Evolutionary conservation across 1,140 invertebrate species (phyloP), one percentile per base, ranked within the genome.

Genomic region (Penaeus japonicus): DNA sequence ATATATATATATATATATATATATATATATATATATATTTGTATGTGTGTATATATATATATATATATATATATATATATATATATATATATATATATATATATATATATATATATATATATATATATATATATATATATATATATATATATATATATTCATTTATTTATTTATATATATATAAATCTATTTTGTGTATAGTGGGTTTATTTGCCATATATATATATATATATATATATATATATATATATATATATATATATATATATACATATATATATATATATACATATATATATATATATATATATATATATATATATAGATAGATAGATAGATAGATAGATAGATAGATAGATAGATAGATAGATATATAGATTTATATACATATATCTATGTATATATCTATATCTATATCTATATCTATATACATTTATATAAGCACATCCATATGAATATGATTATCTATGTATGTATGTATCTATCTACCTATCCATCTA

Each of bases 201-300:
- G n/a, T n/a, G n/a, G n/a, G n/a, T n/a, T n/a, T n/a, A n/a, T n/a
- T n/a, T n/a, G n/a, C n/a, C n/a, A 24, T 70, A 24, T 70, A 24
- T 70, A 3, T 70, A 24, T 70, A 3, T 70, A 24, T 70, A 3
- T 70, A 3, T 70, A 24, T 70, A 24, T 70, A 24, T 70, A 24
- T 70, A 70, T 70, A 70, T 70, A 70, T 70, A 70, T 70, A 70
- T 73, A 73, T 73, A 73, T 73, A 73, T 30, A 30, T 73, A 73
- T 30, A 47, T 73, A 73, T 73, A 73, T 73, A 73, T 70, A 22
- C 10, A 47, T 70, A 32, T n/a, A 17, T 70, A 70, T 70, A 70
- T 70, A 70, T 70, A 70, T 70, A 70, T 70, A 70, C 5, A 70
- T 27, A 70, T 27, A 70, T 70, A 70, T 70, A 70, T 70, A 27